Evolutionary conservation across 2,113 vertebrate species (phyloP).

Genomic region (Rhabdornis inornatus): DNA sequence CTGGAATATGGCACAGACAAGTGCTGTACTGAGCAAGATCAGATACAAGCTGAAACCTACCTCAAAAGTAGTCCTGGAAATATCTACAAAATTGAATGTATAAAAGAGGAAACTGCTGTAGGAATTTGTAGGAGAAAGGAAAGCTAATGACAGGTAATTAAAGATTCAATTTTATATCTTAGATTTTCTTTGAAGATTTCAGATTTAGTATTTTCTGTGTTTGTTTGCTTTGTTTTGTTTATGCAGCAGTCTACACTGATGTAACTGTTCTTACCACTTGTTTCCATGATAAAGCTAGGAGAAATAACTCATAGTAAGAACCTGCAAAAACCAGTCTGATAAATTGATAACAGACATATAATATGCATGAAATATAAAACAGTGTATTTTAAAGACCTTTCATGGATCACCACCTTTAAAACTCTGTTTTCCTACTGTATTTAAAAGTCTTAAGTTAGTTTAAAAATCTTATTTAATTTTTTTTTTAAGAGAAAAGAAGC

Average conservation of each 20-base stretch:
- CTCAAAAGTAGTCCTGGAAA: background rate
- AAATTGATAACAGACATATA: background rate
- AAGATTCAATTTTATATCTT: background rate
- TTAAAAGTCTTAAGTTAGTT: background rate
- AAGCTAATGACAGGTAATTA: background rate
- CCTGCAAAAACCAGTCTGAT: background rate
- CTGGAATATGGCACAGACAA: background rate
- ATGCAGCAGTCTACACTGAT: background rate
- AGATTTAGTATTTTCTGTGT: background rate
- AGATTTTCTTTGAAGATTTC: background rate
- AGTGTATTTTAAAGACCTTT: background rate
- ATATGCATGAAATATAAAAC: background rate
- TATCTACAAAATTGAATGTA: background rate
- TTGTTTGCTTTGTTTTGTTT: background rate
- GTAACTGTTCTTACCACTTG: background rate
- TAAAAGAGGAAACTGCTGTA: background rate
- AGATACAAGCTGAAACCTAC: background rate
- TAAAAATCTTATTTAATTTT: background rate
- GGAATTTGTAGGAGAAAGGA: background rate
- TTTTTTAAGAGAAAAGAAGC: background rate
- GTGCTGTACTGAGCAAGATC: background rate
- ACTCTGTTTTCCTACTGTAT: background rate
- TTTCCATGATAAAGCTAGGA: background rate
- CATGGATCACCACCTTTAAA: background rate
- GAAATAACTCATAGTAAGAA: background rate